Percentiles rank a stretch among this genome's conserved stretches.
phyloP scores from a whole-genome alignment of 2,888 invertebrate species.

The Zaprionus bogoriensis region DNA sequence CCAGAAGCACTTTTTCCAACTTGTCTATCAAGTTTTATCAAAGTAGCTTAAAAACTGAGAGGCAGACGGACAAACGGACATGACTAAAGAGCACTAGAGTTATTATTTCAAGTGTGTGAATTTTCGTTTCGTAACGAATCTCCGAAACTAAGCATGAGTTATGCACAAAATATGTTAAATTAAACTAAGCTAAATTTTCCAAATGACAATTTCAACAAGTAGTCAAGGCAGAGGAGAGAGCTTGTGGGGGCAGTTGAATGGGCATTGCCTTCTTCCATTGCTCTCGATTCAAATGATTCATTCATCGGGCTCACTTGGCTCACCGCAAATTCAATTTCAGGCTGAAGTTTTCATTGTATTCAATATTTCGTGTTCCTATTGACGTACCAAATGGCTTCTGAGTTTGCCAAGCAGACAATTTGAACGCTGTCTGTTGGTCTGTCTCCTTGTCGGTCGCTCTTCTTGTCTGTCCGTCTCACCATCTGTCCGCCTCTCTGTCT shows the following conservation, averaged over 20 bases:
- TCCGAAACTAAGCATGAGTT: too few relatives aligned
- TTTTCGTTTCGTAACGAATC: too few relatives aligned
- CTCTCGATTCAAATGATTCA: not conserved
- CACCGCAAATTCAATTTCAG: conserved; percentile 13
- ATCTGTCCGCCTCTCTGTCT: too few relatives aligned
- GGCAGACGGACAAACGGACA: too few relatives aligned
- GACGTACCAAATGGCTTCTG: not conserved
- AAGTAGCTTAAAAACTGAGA: too few relatives aligned
- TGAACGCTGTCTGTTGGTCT: not conserved
- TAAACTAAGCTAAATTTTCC: conserved; percentile 24
- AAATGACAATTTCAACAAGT: conserved; percentile 25
- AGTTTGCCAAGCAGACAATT: not conserved
- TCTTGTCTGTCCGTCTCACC: not conserved
- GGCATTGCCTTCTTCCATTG: too few relatives aligned
- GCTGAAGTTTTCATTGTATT: not conserved
- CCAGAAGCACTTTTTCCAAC: too few relatives aligned
- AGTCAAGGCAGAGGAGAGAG: not conserved
- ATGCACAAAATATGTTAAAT: too few relatives aligned
- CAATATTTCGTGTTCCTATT: not conserved
- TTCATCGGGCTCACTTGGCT: not conserved
- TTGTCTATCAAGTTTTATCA: too few relatives aligned
- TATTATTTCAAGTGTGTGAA: too few relatives aligned
- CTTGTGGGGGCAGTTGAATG: not conserved
- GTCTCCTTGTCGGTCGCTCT: too few relatives aligned
- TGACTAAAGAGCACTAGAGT: too few relatives aligned